Evolutionary conservation across 2,888 invertebrate genomes (phyloP).

Genomic region (Scaptomyza parva): DNA sequence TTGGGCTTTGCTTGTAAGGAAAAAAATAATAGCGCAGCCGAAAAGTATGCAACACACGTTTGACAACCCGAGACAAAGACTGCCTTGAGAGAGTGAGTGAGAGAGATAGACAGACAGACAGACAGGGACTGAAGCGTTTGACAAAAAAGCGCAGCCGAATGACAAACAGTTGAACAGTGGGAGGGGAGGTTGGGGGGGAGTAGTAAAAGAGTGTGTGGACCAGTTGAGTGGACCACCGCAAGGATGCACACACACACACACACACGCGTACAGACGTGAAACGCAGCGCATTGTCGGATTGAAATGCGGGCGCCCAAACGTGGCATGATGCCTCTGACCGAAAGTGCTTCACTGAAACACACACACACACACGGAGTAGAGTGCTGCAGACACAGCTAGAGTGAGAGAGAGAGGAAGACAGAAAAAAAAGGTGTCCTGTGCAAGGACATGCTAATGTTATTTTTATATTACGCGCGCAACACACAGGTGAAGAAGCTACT

Average conservation of each 20-base stretch:
- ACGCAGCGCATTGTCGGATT: constrained; percentile 73
- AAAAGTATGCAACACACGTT: constrained; percentile 73
- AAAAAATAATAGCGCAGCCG: constrained; percentile 51
- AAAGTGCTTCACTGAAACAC: constrained; percentile 52
- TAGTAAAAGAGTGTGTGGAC: background rate
- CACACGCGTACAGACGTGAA: constrained; percentile 38
- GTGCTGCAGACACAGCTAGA: background rate
- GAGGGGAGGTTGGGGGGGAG: no score
- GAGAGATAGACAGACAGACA: no score
- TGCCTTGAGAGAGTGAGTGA: no score
- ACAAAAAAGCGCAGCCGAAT: constrained; percentile 57
- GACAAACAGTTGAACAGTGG: background rate
- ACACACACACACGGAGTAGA: constrained; percentile 19
- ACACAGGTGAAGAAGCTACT: constrained; percentile 49
- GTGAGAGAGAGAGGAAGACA: background rate
- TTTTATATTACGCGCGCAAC: constrained; percentile 74
- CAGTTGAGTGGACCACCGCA: constrained; percentile 55
- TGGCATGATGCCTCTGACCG: constrained; percentile 63
- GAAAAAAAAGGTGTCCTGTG: constrained; percentile 66
- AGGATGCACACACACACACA: constrained; percentile 63
- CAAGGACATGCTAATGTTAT: constrained; percentile 74
- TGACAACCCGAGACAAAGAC: no score
- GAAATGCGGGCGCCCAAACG: constrained; percentile 38
- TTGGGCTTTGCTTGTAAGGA: constrained; percentile 14
- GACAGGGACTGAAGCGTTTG: constrained; percentile 45